phyloP scores from a whole-genome alignment of 2,797 vertebrate genomes.

The Masticophis lateralis region DNA sequence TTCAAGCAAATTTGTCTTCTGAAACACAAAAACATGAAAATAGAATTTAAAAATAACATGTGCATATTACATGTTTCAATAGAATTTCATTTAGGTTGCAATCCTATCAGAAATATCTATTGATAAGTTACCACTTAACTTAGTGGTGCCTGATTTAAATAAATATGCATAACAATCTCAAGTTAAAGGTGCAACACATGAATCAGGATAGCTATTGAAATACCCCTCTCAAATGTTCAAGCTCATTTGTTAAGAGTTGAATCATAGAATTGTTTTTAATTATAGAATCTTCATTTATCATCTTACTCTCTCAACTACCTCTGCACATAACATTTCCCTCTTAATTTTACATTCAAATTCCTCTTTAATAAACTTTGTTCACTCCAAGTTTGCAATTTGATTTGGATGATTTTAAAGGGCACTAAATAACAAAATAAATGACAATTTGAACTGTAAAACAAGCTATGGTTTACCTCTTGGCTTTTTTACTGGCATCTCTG shows the following conservation, averaged over 20 bases:
- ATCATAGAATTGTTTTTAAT: neutral
- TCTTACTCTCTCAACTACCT: neutral
- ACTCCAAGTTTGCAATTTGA: neutral
- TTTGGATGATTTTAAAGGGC: neutral
- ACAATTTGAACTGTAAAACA: neutral
- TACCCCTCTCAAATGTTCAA: neutral
- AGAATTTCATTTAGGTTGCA: neutral
- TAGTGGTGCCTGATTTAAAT: neutral
- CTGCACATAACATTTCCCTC: no score
- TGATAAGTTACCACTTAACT: no score
- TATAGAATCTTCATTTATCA: no score
- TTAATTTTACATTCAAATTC: neutral
- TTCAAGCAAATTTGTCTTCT: neutral
- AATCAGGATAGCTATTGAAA: neutral
- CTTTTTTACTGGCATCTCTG: slow-evolving; percentile 89
- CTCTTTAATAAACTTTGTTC: neutral
- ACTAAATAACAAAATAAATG: neutral
- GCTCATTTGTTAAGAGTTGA: neutral
- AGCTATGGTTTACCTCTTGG: slow-evolving; percentile 82
- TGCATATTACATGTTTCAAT: neutral
- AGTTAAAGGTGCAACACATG: neutral
- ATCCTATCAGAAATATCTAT: neutral
- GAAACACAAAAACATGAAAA: neutral
- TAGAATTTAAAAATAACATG: neutral
- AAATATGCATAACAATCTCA: neutral